Base-by-base conservation (phyloP, 2,113 vertebrate species). In the Vulpes vulpes region DNA sequence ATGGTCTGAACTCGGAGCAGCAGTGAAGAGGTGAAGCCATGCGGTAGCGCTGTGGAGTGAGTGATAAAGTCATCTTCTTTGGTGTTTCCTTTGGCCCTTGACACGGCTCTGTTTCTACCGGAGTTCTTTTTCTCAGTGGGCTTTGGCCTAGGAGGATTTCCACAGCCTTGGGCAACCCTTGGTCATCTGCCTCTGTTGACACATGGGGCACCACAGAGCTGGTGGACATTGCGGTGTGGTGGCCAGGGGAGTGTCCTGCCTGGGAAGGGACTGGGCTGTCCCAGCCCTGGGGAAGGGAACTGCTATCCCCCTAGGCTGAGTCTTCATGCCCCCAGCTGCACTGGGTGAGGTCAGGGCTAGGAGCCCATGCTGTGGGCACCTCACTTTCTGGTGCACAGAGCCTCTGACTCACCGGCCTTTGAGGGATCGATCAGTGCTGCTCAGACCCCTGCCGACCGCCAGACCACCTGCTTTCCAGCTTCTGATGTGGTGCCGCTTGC, bases 401-500 rank as follows among this genome's bases (percentile, higher is more conserved):
- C 49, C n/a, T 80, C 35, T 0, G 3, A 49, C 49, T 35, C 5
- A 1, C 1, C 5, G 64, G 43, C 80, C 57, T n/a, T 14, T 2
- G 2, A 2, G 53, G 23, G 20, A 4, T 22, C 8, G 20, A 4
- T 22, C 8, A 0, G 27, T 60, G 62, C 67, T 19, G 59, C 20
- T 16, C 16, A 0, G 11, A 35, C 8, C 43, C 23, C 71, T 6
- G 25, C 25, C 3, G 53, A n/a, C 83, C 0, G 0, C 0, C 1
- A 23, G 73, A 53, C 32, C 3, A 0, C 16, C 35, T 35, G 43
- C 60, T 17, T 7, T 23, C 65, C 0, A 4, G 35, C 35, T 30
- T 32, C 30, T 9, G 0, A 1, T 0, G 1, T 5, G 0, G 30
- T 2, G 0, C 35, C 0, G 1, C 79, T 43, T 3, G 0, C 12